Evolutionary conservation across 2,113 vertebrate genomes (phyloP).

Genomic region (Haemorhous mexicanus): DNA sequence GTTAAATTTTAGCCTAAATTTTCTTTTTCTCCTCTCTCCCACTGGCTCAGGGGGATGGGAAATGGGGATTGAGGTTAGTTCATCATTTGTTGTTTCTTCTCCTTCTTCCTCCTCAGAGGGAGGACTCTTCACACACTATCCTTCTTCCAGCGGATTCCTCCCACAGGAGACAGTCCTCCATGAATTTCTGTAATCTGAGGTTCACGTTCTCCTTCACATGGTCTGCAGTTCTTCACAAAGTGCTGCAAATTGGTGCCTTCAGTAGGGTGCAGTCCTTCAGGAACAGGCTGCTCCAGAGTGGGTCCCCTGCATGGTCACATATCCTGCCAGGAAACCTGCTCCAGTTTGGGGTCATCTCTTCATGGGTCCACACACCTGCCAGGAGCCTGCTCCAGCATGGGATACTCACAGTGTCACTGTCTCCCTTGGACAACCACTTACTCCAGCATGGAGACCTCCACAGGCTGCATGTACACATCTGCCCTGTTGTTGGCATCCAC

Average conservation of each 20-base stretch:
- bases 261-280: neutral
- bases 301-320: fast-evolving
- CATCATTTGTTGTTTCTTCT: neutral
- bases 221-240: neutral
- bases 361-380: neutral
- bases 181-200: neutral
- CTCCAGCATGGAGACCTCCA: fast-evolving
- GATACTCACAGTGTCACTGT: neutral
- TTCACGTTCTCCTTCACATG: neutral
- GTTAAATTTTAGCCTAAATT: neutral
- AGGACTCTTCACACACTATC: neutral
- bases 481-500: fast-evolving
- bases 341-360: fast-evolving
- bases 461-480: neutral
- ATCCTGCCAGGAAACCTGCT: neutral
- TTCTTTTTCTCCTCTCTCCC: neutral
- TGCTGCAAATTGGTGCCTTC: neutral
- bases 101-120: neutral
- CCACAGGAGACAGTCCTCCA: neutral
- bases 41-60: no score
- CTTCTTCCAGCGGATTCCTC: neutral
- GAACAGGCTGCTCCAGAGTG: neutral
- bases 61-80: neutral
- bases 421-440: neutral
- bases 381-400: neutral